These are phyloP conservation scores for Caligus rogercresseyi DNA, from an alignment of 1,140 invertebrate species.

Conservation along the genomic window DNA sequence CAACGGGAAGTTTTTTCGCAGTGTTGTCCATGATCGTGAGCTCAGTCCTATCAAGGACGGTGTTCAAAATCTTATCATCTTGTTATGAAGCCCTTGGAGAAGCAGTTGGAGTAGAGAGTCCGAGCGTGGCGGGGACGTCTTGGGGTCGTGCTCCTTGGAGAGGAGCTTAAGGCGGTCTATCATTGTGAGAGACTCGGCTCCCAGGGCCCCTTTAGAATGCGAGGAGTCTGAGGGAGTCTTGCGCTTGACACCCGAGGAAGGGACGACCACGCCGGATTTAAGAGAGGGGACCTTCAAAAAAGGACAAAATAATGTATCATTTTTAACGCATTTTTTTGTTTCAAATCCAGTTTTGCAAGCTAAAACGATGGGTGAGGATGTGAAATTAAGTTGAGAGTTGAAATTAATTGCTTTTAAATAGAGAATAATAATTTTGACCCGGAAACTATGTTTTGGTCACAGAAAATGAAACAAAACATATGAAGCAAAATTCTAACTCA, in stretches of 20 bases:
- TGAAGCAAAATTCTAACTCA: no score
- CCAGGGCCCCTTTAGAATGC: not conserved
- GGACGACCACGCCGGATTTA: not conserved
- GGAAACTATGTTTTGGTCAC: no score
- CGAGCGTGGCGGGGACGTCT: not conserved
- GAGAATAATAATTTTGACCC: no score
- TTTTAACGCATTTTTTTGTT: no score
- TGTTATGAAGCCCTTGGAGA: slow-evolving; percentile 8
- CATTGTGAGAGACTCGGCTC: not conserved
- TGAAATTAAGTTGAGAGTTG: no score
- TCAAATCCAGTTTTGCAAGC: no score
- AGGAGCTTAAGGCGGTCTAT: not conserved
- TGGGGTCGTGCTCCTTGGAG: not conserved
- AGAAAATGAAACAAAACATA: no score
- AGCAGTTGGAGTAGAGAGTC: slow-evolving; percentile 12
- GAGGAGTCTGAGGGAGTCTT: not conserved
- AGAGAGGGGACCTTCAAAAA: not conserved
- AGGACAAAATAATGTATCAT: no score
- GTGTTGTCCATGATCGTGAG: slow-evolving; percentile 6
- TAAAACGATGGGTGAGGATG: no score
- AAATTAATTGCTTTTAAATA: no score
- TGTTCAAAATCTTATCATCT: slow-evolving; percentile 3
- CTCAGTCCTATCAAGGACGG: slow-evolving; percentile 9
- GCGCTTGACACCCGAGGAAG: not conserved
- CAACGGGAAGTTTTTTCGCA: slow-evolving; percentile 4